These are phyloP conservation scores for Prunella fulvescens DNA, from an alignment of 2,113 vertebrate species.

Conservation along the genomic window DNA sequence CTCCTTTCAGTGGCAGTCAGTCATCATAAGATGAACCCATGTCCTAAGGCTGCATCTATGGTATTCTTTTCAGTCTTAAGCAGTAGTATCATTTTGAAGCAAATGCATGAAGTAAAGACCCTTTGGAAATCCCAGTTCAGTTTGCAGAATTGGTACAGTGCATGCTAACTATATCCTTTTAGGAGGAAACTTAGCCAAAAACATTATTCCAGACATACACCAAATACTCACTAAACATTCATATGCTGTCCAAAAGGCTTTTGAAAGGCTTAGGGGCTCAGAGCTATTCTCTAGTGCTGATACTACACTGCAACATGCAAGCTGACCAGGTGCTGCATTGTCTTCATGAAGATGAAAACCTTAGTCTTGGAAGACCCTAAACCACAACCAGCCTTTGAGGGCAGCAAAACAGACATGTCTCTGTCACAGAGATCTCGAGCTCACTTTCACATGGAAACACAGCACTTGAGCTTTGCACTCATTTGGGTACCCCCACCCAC, in stretches of 20 bases:
- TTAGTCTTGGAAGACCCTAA: neutral
- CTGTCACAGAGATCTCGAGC: neutral
- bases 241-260: neutral
- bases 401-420: neutral
- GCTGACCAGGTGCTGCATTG: neutral
- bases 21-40: neutral
- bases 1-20: neutral
- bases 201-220: neutral
- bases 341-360: neutral
- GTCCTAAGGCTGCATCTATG: neutral
- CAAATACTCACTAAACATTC: neutral
- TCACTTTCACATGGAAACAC: neutral
- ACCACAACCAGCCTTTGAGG: neutral
- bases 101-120: neutral
- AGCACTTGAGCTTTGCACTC: neutral
- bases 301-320: neutral
- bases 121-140: neutral
- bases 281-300: neutral
- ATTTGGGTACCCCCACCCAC: neutral
- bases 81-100: neutral
- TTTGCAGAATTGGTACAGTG: neutral
- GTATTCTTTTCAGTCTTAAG: neutral
- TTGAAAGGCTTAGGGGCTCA: neutral
- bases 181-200: neutral
- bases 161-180: neutral